Evolutionary conservation across 2,113 vertebrate genomes (phyloP).

Genomic region (Coregonus clupeaformis): DNA sequence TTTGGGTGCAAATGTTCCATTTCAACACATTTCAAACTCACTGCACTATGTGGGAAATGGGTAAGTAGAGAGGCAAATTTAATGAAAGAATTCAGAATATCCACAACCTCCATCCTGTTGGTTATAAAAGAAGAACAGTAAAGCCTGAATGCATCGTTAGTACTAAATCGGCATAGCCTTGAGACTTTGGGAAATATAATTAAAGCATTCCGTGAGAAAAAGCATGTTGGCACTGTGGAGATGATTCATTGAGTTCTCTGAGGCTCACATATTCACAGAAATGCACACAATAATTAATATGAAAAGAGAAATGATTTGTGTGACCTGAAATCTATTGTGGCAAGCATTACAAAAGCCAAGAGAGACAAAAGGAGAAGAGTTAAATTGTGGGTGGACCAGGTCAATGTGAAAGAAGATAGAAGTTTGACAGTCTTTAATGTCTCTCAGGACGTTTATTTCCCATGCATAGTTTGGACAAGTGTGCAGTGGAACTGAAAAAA

Average conservation of each 20-base stretch:
- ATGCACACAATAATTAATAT: background rate
- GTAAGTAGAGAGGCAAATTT: too few species aligned
- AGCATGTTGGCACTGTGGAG: background rate
- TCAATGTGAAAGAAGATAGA: slow-evolving; percentile 33
- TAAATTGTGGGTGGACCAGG: background rate
- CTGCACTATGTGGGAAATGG: too few species aligned
- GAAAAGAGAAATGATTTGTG: background rate
- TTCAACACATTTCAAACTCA: too few species aligned
- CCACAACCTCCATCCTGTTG: too few species aligned
- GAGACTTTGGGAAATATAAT: background rate
- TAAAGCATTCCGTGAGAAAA: background rate
- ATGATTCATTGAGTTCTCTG: background rate
- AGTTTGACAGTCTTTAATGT: slow-evolving; percentile 59
- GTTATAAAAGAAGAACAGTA: too few species aligned
- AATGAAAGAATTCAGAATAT: too few species aligned
- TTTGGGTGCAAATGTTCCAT: too few species aligned
- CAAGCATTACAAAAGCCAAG: background rate
- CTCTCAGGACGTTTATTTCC: slow-evolving; percentile 77
- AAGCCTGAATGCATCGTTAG: background rate
- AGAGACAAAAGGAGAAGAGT: too few species aligned
- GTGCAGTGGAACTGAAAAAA: slow-evolving; percentile 69
- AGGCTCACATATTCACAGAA: background rate
- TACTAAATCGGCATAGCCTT: background rate
- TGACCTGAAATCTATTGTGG: background rate
- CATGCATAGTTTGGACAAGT: slow-evolving; percentile 85